Percentiles rank a stretch among this genome's conserved stretches.
phyloP scores from a whole-genome alignment of 2,888 invertebrate genomes.

The Lepidochrysops patricia region DNA sequence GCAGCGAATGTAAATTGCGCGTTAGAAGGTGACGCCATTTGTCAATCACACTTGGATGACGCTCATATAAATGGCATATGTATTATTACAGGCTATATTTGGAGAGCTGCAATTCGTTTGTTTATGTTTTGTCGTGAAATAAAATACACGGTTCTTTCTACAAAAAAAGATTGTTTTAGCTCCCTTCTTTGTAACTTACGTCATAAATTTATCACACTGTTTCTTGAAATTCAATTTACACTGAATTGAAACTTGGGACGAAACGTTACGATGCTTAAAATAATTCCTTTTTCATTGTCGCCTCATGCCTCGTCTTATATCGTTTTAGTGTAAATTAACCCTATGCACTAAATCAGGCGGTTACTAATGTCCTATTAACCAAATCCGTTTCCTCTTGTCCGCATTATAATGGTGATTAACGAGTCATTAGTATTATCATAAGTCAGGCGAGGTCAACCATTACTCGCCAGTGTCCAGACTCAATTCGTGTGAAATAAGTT shows the following conservation, averaged over 20 bases:
- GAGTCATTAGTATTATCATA: neutral
- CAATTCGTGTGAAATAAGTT: neutral
- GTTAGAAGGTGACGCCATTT: slow-evolving; percentile 1
- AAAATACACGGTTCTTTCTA: neutral
- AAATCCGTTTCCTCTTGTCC: slow-evolving; percentile 2
- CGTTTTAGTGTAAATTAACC: neutral
- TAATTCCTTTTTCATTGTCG: too few relatives aligned
- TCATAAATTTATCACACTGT: too few relatives aligned
- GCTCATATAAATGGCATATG: neutral
- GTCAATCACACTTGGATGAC: neutral
- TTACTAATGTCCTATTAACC: neutral
- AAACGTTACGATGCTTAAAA: too few relatives aligned
- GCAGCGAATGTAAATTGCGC: neutral
- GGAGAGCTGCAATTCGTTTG: neutral
- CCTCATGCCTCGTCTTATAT: too few relatives aligned
- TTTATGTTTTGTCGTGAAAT: neutral
- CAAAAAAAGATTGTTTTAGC: too few relatives aligned
- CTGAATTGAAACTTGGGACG: too few relatives aligned
- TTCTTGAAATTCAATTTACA: too few relatives aligned
- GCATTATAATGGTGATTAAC: neutral
- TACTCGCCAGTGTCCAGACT: neutral
- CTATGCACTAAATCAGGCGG: neutral
- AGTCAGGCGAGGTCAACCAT: neutral
- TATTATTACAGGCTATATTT: too few relatives aligned
- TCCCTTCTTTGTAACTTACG: too few relatives aligned